These are phyloP conservation scores for Idaea biselata DNA, from an alignment of 2,888 invertebrate genomes.

Conservation along the genomic window DNA sequence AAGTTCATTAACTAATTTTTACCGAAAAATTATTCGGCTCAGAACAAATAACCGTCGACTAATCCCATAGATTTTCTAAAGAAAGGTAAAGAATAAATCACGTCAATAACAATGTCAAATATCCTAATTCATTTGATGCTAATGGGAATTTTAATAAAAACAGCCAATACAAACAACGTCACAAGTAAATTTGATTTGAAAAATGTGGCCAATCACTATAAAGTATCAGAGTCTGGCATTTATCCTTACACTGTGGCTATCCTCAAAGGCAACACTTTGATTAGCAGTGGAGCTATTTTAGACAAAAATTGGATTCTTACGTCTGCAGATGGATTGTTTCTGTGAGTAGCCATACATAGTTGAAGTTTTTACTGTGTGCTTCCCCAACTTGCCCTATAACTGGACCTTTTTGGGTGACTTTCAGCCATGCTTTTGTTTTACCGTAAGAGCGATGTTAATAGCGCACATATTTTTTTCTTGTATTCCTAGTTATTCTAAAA, in stretches of 20 bases:
- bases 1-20: too few species aligned
- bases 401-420: too few species aligned
- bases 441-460: too few species aligned
- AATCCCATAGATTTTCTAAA: too few species aligned
- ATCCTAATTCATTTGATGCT: background rate
- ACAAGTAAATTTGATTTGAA: background rate
- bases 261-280: conserved; percentile 48
- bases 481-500: too few species aligned
- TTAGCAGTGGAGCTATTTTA: conserved; percentile 62
- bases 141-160: background rate
- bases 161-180: background rate
- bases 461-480: too few species aligned
- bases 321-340: conserved; percentile 52
- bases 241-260: conserved; percentile 65
- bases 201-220: background rate
- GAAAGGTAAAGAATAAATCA: too few species aligned
- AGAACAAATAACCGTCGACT: too few species aligned
- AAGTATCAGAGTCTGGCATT: conserved; percentile 20
- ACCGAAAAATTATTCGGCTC: too few species aligned
- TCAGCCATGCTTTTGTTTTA: too few species aligned
- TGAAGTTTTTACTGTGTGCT: too few species aligned
- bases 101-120: background rate
- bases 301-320: conserved; percentile 63
- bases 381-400: too few species aligned
- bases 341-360: conserved; percentile 47